Evolutionary conservation across 2,888 invertebrate genomes (phyloP).

Genomic region (Ceramica pisi): DNA sequence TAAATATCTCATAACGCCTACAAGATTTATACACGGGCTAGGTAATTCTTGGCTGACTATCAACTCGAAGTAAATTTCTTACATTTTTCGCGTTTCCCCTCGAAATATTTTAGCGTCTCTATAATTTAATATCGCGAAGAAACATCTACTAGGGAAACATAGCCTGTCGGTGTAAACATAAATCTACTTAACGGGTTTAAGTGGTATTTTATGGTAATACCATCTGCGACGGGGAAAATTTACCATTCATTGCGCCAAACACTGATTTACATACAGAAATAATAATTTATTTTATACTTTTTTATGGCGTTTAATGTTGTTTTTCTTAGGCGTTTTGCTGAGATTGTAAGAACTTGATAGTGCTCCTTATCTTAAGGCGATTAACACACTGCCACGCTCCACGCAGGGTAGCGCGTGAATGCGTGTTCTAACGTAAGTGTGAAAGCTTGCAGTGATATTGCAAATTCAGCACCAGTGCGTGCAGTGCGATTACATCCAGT

Average conservation of each 20-base stretch:
- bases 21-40: background rate
- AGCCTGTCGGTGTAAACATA: constrained; percentile 65
- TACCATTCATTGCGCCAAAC: constrained; percentile 72
- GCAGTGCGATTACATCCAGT: too few relatives aligned
- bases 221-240: constrained; percentile 65
- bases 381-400: too few relatives aligned
- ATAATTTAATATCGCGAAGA: constrained; percentile 56
- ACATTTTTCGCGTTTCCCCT: constrained; percentile 13
- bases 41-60: constrained; percentile 5
- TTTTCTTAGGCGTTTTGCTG: constrained; percentile 23
- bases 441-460: background rate
- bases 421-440: too few relatives aligned
- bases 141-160: constrained; percentile 60
- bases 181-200: constrained; percentile 69
- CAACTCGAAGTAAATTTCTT: constrained; percentile 2
- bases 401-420: too few relatives aligned
- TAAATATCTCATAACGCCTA: background rate
- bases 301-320: constrained; percentile 45
- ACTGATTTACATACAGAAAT: constrained; percentile 62
- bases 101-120: constrained; percentile 32
- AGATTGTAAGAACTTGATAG: background rate
- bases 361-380: background rate
- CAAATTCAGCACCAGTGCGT: background rate
- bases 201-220: constrained; percentile 74
- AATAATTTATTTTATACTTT: constrained; percentile 52